Evolutionary conservation across 1,140 invertebrate genomes (phyloP).

Genomic region (Drosophila littoralis): DNA sequence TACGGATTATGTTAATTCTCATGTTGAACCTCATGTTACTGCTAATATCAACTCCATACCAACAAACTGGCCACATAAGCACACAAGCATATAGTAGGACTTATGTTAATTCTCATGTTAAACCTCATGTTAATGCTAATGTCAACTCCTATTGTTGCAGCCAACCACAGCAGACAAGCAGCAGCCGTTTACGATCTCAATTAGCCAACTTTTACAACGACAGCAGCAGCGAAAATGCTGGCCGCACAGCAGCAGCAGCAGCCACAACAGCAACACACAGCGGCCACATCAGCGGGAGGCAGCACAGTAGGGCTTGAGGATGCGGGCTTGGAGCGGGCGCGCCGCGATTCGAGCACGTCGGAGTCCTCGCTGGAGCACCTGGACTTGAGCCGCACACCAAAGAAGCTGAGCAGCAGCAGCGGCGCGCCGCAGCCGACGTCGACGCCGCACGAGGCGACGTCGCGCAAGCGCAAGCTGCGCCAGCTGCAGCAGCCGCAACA

Average conservation of each 20-base stretch:
- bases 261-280: constrained; percentile 38
- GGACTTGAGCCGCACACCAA: constrained; percentile 79
- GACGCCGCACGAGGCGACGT: constrained; percentile 65
- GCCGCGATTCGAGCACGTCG: constrained; percentile 79
- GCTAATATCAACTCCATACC: background rate
- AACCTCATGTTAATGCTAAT: background rate
- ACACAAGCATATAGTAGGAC: too few species aligned
- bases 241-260: constrained; percentile 58
- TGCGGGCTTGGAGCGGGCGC: constrained; percentile 53
- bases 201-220: constrained; percentile 33
- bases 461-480: constrained; percentile 67
- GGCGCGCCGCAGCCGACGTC: constrained; percentile 68
- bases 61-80: too few species aligned
- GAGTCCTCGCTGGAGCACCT: constrained; percentile 83
- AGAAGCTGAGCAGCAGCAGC: constrained; percentile 68
- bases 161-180: constrained; percentile 31
- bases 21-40: background rate
- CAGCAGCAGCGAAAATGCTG: constrained; percentile 55
- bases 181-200: constrained; percentile 51
- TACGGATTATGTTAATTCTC: background rate
- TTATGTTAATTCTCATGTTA: background rate
- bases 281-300: constrained; percentile 23
- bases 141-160: constrained; percentile 15
- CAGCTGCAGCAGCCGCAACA: constrained; percentile 60
- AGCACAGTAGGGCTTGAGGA: constrained; percentile 23